Base-by-base conservation (phyloP, 53 echinoderm and acorn worm species). In the Holothuria scabra region DNA sequence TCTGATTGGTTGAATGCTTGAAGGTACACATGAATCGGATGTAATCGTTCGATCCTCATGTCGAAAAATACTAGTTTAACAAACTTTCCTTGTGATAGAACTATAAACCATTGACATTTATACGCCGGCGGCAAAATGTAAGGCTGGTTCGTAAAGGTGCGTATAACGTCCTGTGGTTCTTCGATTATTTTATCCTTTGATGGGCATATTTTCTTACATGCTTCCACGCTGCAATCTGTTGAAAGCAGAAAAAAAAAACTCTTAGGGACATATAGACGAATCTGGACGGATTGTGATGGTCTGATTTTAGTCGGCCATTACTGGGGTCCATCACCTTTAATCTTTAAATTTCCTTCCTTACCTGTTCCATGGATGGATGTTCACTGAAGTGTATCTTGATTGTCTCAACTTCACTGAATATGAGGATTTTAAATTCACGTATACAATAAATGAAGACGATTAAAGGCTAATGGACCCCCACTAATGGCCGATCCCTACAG, bases 1-100 rank as follows among this genome's bases (percentile, higher is more conserved):
- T 32, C 23, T 69, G 69, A 69, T 69, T 41, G 35, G 38, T 69
- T 69, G 31, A 20, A 14, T 21, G 35, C n/a, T 69, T 41, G 34
- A 34, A 34, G 13, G 38, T 37, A 69, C 5, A 69, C 69, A 30
- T 34, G 37, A 22, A 69, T 20, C 11, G 69, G 44, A 69, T 69
- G 22, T 22, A 18, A 2, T 0, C 41, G 21, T 21, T 69, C 69
- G 38, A 69, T 41, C 31, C 31, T 10, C n/a, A 69, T 34, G 22
- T 30, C 20, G 32, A 34, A 34, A 41, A 69, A 69, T 20, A 4
- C 4, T 16, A 69, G 31, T 34, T 5, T 69, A 18, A 69, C 34
- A 69, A 37, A 69, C 22, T 37, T 41, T 3, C 20, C 35, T 18
- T 38, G 69, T 69, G 34, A 12, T 21, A 41, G 14, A 3, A 18